Conservation (phyloP, 1,140 invertebrate genomes). For the Drosophila navojoa region DNA sequence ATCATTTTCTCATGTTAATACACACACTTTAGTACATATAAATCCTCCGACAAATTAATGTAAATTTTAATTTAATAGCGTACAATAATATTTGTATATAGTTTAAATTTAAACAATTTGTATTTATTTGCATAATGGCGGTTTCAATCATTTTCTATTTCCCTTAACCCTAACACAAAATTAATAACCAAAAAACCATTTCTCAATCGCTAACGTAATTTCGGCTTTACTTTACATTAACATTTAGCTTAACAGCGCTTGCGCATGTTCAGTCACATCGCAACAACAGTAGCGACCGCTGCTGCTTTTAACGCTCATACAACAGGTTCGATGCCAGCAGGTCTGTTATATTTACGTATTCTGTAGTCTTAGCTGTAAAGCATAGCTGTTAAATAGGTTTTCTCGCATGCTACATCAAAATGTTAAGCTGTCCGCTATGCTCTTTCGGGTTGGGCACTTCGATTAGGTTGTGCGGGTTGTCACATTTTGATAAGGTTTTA, state of each 20-base stretch:
- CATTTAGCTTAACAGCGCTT: slow-evolving; percentile 11
- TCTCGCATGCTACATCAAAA: slow-evolving; percentile 67
- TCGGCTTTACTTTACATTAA: background rate
- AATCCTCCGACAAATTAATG: too few relatives aligned
- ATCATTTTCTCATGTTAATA: too few relatives aligned
- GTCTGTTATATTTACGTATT: slow-evolving; percentile 29
- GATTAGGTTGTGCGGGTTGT: background rate
- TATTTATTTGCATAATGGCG: too few relatives aligned
- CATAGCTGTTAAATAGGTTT: slow-evolving; percentile 7
- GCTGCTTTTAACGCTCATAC: slow-evolving; percentile 37
- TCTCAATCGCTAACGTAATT: background rate
- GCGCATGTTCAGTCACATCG: background rate
- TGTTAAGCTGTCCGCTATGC: background rate
- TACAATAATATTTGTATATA: too few relatives aligned
- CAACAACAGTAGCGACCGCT: slow-evolving; percentile 15
- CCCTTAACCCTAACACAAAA: too few relatives aligned
- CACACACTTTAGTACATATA: too few relatives aligned
- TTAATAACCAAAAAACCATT: background rate
- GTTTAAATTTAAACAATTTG: too few relatives aligned
- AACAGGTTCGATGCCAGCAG: slow-evolving; percentile 51
- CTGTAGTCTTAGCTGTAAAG: slow-evolving; percentile 1
- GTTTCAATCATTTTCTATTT: too few relatives aligned
- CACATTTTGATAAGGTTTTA: background rate
- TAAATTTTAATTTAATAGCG: too few relatives aligned
- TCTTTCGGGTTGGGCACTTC: background rate